A percentile compares a stretch with the other conserved stretches of the same genome.
phyloP scores from a whole-genome alignment of 1,140 invertebrate species.

The Hyposmocoma kahamanoa region DNA sequence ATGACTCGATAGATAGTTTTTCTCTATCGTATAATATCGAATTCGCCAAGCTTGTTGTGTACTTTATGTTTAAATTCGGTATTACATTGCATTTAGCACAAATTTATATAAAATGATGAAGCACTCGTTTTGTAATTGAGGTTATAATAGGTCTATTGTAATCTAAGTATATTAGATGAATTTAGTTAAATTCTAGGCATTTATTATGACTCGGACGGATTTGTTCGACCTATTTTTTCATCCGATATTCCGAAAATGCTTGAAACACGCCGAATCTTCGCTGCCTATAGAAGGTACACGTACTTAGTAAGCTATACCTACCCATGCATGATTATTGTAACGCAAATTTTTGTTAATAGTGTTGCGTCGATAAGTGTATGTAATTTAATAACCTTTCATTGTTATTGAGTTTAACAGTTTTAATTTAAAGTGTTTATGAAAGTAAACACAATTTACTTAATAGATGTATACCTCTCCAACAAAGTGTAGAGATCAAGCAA shows the following conservation, averaged over 20 bases:
- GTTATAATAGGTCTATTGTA: constrained; percentile 54
- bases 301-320: too few relatives aligned
- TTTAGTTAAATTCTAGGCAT: constrained; percentile 13
- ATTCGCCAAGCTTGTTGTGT: background rate
- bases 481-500: too few relatives aligned
- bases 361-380: too few relatives aligned
- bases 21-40: background rate
- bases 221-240: constrained; percentile 73
- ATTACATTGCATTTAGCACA: constrained; percentile 9
- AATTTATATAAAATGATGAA: constrained; percentile 21
- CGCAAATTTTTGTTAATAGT: too few relatives aligned
- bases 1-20: constrained; percentile 23
- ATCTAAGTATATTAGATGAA: constrained; percentile 21
- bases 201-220: constrained; percentile 67
- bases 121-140: constrained; percentile 27
- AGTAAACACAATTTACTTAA: too few relatives aligned
- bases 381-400: too few relatives aligned
- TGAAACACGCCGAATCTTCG: constrained; percentile 63
- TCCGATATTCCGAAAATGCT: constrained; percentile 72
- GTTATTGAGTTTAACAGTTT: too few relatives aligned
- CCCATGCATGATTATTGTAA: too few relatives aligned
- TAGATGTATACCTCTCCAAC: too few relatives aligned
- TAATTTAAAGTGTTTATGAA: too few relatives aligned
- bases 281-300: constrained; percentile 58
- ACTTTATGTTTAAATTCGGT: constrained; percentile 7